Evolutionary conservation across 64 coral and sea anemone genomes (phyloP).

Genomic region (Montipora capricornis): DNA sequence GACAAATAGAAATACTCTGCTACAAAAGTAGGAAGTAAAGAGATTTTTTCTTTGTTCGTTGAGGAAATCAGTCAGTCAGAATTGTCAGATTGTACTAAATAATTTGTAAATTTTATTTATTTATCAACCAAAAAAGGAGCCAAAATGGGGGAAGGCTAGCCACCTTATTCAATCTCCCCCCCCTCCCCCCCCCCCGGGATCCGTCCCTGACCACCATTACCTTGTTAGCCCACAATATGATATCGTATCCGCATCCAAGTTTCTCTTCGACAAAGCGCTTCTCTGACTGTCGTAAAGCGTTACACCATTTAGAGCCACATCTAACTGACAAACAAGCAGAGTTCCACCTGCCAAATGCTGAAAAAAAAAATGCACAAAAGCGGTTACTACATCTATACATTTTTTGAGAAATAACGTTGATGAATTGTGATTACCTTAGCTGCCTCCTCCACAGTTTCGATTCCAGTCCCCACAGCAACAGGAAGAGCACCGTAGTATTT

Average conservation of each 20-base stretch:
- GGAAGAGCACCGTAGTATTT: constrained; percentile 97
- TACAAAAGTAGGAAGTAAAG: too few relatives aligned
- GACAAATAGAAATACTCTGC: too few relatives aligned
- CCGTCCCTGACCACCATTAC: constrained; percentile 4
- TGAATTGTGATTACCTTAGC: constrained; percentile 68
- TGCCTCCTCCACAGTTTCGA: constrained; percentile 93
- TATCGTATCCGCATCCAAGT: constrained; percentile 92
- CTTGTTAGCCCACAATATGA: constrained; percentile 98
- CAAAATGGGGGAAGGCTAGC: too few relatives aligned
- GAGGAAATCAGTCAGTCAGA: too few relatives aligned
- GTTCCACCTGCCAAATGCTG: constrained; percentile 93
- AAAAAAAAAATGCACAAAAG: not conserved
- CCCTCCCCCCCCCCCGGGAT: too few relatives aligned
- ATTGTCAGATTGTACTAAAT: too few relatives aligned
- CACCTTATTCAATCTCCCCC: too few relatives aligned
- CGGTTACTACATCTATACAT: not conserved
- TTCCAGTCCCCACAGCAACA: constrained; percentile 96
- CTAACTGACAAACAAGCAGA: constrained; percentile 87
- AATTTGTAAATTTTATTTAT: too few relatives aligned
- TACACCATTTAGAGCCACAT: constrained; percentile 85
- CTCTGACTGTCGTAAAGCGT: constrained; percentile 93
- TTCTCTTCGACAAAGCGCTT: constrained; percentile 81
- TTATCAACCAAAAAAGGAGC: too few relatives aligned
- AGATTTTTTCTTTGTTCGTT: too few relatives aligned
- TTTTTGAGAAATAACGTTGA: not conserved